These are phyloP conservation scores for Drosophila asahinai DNA, from an alignment of 1,140 invertebrate genomes.

Conservation along the genomic window DNA sequence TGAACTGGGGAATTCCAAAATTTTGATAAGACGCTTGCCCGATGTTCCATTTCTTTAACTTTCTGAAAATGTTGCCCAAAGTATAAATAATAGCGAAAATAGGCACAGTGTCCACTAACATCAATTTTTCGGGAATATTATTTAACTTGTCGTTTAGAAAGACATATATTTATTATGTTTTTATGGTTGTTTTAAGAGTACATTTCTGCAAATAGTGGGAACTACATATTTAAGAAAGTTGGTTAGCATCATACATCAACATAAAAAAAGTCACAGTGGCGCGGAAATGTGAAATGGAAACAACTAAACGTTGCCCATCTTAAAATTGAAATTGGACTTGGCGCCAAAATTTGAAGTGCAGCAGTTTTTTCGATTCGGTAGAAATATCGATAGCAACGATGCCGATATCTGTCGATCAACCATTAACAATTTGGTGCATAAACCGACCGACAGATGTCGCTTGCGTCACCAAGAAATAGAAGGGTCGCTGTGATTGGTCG, in stretches of 20 bases:
- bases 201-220: neutral
- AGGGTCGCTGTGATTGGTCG: constrained; percentile 73
- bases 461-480: constrained; percentile 60
- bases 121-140: too few relatives aligned
- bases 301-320: neutral
- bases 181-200: too few relatives aligned
- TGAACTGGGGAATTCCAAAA: too few relatives aligned
- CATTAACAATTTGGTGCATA: constrained; percentile 20
- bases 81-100: too few relatives aligned
- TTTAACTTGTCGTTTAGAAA: too few relatives aligned
- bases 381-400: constrained; percentile 29
- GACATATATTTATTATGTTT: too few relatives aligned
- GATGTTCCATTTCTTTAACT: too few relatives aligned
- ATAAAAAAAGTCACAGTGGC: neutral
- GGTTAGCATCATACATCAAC: neutral
- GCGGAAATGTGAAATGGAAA: neutral
- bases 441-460: constrained; percentile 70
- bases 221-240: neutral
- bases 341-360: constrained; percentile 36
- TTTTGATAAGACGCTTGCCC: too few relatives aligned
- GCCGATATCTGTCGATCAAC: constrained; percentile 37
- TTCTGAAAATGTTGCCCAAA: too few relatives aligned
- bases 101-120: too few relatives aligned
- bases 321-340: neutral
- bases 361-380: constrained; percentile 10